Conservation (phyloP, 2,113 vertebrate genomes). For the Struthidea cinerea region DNA sequence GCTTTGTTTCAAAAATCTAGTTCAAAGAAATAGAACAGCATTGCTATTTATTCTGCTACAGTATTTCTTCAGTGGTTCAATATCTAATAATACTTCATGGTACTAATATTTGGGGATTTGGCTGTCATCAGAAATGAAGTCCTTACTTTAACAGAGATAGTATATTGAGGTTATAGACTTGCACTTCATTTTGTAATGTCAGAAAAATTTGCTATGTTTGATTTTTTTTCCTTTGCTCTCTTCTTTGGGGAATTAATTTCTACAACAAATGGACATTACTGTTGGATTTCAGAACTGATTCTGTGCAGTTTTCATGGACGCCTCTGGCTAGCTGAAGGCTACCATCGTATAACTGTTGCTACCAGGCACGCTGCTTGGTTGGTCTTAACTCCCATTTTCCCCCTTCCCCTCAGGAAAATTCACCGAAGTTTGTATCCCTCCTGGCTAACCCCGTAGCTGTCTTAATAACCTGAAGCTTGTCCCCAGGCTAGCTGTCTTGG, state of each 20-base stretch:
- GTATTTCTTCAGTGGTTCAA: background rate
- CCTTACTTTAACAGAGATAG: slow-evolving; percentile 59
- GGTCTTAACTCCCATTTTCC: slow-evolving; percentile 42
- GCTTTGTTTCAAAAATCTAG: background rate
- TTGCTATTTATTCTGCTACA: background rate
- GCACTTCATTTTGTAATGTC: slow-evolving; percentile 67
- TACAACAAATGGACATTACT: slow-evolving; percentile 70
- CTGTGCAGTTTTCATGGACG: slow-evolving; percentile 46
- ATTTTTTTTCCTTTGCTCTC: slow-evolving; percentile 65
- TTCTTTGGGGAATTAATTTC: slow-evolving; percentile 71
- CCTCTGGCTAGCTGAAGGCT: slow-evolving; percentile 73
- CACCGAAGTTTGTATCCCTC: slow-evolving; percentile 50
- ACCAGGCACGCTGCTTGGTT: slow-evolving; percentile 38
- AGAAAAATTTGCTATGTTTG: slow-evolving; percentile 71
- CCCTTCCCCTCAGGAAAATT: slow-evolving; percentile 52
- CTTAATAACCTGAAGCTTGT: slow-evolving; percentile 64
- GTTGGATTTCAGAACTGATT: slow-evolving; percentile 61
- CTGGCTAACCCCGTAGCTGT: slow-evolving; percentile 54
- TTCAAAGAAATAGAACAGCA: background rate
- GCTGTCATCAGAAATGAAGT: slow-evolving; percentile 60
- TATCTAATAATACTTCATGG: background rate
- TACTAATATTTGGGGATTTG: slow-evolving; percentile 40
- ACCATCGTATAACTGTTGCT: slow-evolving; percentile 43
- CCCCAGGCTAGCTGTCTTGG: slow-evolving; percentile 69
- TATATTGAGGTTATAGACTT: slow-evolving; percentile 45